Percentiles rank a stretch among this genome's conserved stretches.
phyloP scores from a whole-genome alignment of 2,888 invertebrate genomes.

The Caenorhabditis wallacei region DNA sequence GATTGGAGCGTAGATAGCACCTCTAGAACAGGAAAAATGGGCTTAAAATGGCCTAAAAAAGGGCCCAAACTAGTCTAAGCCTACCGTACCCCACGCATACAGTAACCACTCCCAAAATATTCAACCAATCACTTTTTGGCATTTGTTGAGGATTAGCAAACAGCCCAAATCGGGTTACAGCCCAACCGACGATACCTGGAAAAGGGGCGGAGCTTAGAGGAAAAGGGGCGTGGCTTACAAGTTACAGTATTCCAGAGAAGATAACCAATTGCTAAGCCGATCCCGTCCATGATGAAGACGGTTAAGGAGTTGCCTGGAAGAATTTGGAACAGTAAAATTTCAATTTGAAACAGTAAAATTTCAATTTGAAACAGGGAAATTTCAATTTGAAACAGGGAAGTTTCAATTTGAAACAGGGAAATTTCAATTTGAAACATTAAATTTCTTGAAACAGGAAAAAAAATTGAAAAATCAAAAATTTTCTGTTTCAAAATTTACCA shows the following conservation, averaged over 20 bases:
- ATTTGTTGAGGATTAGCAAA: conserved; percentile 68
- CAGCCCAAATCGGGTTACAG: conserved; percentile 72
- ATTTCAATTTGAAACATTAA: too few species aligned
- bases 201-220: not conserved
- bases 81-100: conserved; percentile 70
- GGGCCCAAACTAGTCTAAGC: too few species aligned
- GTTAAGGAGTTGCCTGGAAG: conserved; percentile 66
- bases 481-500: too few species aligned
- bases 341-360: too few species aligned
- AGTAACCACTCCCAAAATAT: conserved; percentile 70
- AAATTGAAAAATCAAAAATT: too few species aligned
- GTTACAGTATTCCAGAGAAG: conserved; percentile 73
- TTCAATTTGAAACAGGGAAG: too few species aligned
- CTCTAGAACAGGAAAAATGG: conserved; percentile 50
- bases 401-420: too few species aligned
- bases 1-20: conserved; percentile 69
- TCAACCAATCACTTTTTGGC: conserved; percentile 66
- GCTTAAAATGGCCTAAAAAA: too few species aligned
- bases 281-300: conserved; percentile 72
- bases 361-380: too few species aligned
- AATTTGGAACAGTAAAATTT: not conserved
- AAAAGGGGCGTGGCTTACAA: conserved; percentile 18
- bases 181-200: conserved; percentile 70
- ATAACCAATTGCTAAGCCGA: conserved; percentile 73
- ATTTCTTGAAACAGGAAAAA: too few species aligned